Evolutionary conservation across 2,797 vertebrate genomes (phyloP), one percentile per base, ranked within the genome.

Genomic region (Pangasius krempfi): DNA sequence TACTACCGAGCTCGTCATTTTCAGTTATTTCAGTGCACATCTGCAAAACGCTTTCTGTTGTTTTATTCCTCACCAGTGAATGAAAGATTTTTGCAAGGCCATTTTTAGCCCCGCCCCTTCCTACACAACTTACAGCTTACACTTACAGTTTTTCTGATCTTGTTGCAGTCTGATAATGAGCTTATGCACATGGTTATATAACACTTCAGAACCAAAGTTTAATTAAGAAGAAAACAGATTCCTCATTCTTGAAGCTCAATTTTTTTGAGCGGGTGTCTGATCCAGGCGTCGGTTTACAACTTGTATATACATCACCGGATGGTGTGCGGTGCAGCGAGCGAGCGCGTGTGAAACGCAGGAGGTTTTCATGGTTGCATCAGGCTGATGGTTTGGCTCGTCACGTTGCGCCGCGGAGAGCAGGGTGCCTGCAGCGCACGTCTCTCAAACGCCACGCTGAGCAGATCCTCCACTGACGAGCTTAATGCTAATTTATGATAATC

Each of bases 401-500:
- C 68, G 73, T 81, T 76, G 89, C 86, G 22, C 89, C 78, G 54
- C 27, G 56, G 73, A 80, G 83, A 85, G 64, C 86, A 64, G 89
- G 86, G 70, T 64, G 83, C 89, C 89, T 73, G 89, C 86, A 73
- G 89, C 84, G 89, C 81, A 87, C 80, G 82, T 90, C 89, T 90
- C 60, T 88, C 89, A 87, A 81, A 85, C 86, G 75, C 86, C 89
- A 90, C 76, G 86, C 89, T 90, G 89, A 90, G 89, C 86, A 90
- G 86, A 88, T 90, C 86, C 75, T 90, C 56, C 80, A 33, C 89
- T 87, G 89, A 90, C 86, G 89, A 90, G 86, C 82, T 87, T 85
- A 85, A 90, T 90, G 89, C 75, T 90, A 90, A 90, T 90, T 90
- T 90, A 90, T 90, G 89, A 66, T 87, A 90, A 90, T 88, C 86